phyloP scores from a whole-genome alignment of 1,140 invertebrate species.

The Sitobion miscanthi region DNA sequence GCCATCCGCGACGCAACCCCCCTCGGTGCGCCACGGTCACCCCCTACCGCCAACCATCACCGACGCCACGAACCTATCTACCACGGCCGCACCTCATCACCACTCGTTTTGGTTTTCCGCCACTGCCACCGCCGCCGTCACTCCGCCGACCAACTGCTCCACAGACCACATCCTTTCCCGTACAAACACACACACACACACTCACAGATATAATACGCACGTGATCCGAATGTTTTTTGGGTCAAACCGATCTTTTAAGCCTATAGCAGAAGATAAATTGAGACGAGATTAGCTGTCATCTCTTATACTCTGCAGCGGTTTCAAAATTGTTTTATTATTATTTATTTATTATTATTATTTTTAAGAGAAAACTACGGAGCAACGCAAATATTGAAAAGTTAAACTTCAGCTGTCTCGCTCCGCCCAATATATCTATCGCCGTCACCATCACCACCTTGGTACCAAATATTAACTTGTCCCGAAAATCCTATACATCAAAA shows the following conservation, averaged over 20 bases:
- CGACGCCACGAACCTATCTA: background rate
- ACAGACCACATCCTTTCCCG: constrained; percentile 30
- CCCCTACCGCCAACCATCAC: background rate
- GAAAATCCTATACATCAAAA: constrained; percentile 22
- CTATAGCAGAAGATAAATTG: constrained; percentile 48
- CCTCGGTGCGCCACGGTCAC: background rate
- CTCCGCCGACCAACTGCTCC: background rate
- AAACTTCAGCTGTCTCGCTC: constrained; percentile 16
- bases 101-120: background rate
- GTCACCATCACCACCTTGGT: background rate
- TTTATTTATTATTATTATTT: constrained; percentile 6
- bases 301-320: constrained; percentile 13
- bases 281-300: constrained; percentile 49
- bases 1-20: background rate
- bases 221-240: constrained; percentile 47
- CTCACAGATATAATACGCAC: constrained; percentile 27
- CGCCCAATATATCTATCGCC: background rate
- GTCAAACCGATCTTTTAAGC: constrained; percentile 45
- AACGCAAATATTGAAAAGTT: constrained; percentile 4
- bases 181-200: background rate
- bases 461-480: constrained; percentile 41
- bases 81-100: background rate
- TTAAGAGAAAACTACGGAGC: background rate
- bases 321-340: constrained; percentile 36
- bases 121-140: background rate